A percentile compares a stretch with the other conserved stretches of the same genome.
Conservation (phyloP, 1,140 invertebrate genomes). For the Drosophila jambulina region DNA sequence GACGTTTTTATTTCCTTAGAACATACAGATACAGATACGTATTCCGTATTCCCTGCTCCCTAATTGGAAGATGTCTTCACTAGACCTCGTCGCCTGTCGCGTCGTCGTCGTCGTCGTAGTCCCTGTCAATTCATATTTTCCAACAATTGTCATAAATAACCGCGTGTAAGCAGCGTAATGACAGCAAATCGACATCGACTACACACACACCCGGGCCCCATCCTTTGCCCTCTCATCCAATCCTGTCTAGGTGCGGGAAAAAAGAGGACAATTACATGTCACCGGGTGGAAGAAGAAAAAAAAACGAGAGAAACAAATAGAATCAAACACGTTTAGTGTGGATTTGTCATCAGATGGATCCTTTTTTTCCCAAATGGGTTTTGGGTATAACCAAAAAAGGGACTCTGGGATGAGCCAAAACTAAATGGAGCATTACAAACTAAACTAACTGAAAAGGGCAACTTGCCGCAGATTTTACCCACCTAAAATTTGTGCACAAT, state of each 20-base stretch:
- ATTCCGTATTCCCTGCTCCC: conserved; percentile 41
- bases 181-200: conserved; percentile 69
- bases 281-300: conserved; percentile 24
- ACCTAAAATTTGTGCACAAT: conserved; percentile 4
- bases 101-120: conserved; percentile 47
- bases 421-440: conserved; percentile 81
- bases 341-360: conserved; percentile 75
- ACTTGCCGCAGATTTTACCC: conserved; percentile 49
- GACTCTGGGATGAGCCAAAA: conserved; percentile 39
- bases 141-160: conserved; percentile 84
- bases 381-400: conserved; percentile 23
- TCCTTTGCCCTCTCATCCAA: conserved; percentile 10
- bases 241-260: conserved; percentile 34
- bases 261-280: conserved; percentile 53
- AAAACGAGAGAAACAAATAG: conserved; percentile 53
- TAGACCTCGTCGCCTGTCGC: conserved; percentile 44
- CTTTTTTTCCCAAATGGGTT: conserved; percentile 6
- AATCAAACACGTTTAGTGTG: conserved; percentile 80
- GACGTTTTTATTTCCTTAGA: conserved; percentile 81
- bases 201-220: not conserved
- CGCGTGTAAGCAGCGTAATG: conserved; percentile 77
- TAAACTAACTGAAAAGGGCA: conserved; percentile 78
- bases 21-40: conserved; percentile 21
- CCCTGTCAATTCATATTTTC: conserved; percentile 83
- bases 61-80: conserved; percentile 78